Conservation (phyloP, 2,888 invertebrate species). For the Synergus umbraculus region DNA sequence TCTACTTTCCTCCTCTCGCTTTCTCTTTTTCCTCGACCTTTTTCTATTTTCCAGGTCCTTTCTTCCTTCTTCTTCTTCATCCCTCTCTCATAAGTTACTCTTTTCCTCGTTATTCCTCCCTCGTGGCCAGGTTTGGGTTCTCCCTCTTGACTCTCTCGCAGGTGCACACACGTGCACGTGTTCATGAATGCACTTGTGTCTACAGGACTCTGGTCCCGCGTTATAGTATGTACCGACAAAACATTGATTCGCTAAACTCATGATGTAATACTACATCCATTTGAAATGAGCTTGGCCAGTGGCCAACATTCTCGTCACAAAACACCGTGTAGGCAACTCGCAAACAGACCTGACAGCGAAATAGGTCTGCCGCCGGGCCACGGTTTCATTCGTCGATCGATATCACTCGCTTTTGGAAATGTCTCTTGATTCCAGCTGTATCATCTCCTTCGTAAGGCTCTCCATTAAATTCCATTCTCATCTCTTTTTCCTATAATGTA, state of each 20-base stretch:
- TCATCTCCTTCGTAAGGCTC: not conserved
- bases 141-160: slow-evolving; percentile 12
- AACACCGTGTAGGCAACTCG: slow-evolving; percentile 66
- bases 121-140: slow-evolving; percentile 7
- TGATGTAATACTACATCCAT: slow-evolving; percentile 73
- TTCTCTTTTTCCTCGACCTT: slow-evolving; percentile 40
- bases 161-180: slow-evolving; percentile 17
- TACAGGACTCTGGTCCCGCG: slow-evolving; percentile 8
- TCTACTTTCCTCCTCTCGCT: slow-evolving; percentile 16
- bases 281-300: slow-evolving; percentile 73
- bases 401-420: slow-evolving; percentile 64
- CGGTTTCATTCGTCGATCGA: slow-evolving; percentile 70
- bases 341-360: slow-evolving; percentile 71
- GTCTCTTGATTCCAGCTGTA: slow-evolving; percentile 34
- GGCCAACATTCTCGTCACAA: slow-evolving; percentile 70
- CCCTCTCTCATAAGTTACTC: slow-evolving; percentile 32
- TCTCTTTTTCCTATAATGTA: not conserved
- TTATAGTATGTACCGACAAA: slow-evolving; percentile 63
- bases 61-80: slow-evolving; percentile 46
- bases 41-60: slow-evolving; percentile 49
- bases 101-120: not conserved
- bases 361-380: slow-evolving; percentile 68
- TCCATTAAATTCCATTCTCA: not conserved
- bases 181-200: slow-evolving; percentile 23
- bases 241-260: slow-evolving; percentile 75